Evolutionary conservation across 2,113 vertebrate species (phyloP).

Genomic region (Oreochromis tanganicae): DNA sequence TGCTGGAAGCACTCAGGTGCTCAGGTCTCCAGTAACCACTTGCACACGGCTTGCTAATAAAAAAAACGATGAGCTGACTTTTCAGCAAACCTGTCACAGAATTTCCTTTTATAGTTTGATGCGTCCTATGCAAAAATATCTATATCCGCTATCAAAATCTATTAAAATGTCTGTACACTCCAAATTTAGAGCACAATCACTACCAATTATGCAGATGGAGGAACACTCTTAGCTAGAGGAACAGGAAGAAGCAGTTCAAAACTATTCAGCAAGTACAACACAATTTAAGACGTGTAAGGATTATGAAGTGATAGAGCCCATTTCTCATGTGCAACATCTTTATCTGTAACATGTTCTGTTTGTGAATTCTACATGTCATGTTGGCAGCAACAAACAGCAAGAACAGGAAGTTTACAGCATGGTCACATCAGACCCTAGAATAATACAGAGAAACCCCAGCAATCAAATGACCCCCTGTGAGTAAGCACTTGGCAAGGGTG

Average conservation of each 20-base stretch:
- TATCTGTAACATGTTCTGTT: neutral
- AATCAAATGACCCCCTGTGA: no score
- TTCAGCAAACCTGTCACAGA: neutral
- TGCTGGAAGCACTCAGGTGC: slow-evolving; percentile 64
- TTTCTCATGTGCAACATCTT: neutral
- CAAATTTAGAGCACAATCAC: neutral
- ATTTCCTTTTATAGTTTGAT: neutral
- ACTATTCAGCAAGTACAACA: neutral
- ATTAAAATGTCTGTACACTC: neutral
- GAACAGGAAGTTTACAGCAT: neutral
- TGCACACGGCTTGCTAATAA: neutral
- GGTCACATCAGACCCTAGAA: neutral
- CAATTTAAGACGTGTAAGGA: neutral
- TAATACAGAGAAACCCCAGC: no score
- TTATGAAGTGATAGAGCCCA: neutral
- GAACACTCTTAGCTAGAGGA: neutral
- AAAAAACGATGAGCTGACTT: neutral
- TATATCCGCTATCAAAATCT: neutral
- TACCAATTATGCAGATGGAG: neutral
- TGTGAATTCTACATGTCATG: neutral
- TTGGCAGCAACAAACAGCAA: neutral
- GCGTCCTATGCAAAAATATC: neutral
- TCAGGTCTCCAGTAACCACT: neutral
- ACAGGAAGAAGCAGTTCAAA: neutral
- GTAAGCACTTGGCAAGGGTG: no score